Evolutionary conservation across 2,113 vertebrate genomes (phyloP).

Genomic region (Actinemys pallida): DNA sequence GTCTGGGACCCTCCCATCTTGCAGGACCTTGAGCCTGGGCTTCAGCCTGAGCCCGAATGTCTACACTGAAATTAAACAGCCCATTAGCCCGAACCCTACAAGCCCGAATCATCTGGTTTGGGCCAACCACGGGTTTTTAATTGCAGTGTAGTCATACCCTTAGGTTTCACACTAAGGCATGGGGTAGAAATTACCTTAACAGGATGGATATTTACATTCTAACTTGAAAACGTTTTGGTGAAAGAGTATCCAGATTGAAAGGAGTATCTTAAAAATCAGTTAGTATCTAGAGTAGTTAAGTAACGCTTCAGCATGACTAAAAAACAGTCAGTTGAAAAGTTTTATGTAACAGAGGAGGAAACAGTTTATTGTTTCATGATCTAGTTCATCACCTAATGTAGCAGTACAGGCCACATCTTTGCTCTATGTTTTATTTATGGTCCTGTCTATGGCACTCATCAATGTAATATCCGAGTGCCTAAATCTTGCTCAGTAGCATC

Average conservation of each 20-base stretch:
- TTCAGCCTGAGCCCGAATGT: neutral
- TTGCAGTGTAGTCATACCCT: neutral
- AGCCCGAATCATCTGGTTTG: neutral
- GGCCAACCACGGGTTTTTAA: neutral
- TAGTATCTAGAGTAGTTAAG: conserved; percentile 6
- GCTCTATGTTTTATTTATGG: neutral
- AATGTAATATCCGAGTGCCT: rapidly evolving
- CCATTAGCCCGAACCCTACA: neutral
- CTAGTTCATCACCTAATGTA: neutral
- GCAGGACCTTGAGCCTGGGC: neutral
- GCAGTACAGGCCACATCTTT: neutral
- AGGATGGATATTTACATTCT: conserved; percentile 2
- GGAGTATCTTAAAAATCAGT: neutral
- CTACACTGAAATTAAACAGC: neutral
- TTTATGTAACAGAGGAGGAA: neutral
- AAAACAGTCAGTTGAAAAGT: conserved; percentile 41
- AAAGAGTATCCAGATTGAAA: conserved; percentile 28
- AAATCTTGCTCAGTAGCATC: neutral
- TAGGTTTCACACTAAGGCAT: conserved; percentile 61
- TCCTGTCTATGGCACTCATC: neutral
- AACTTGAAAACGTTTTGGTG: conserved; percentile 30
- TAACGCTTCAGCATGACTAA: neutral
- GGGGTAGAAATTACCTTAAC: conserved; percentile 63
- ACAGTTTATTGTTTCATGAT: neutral
- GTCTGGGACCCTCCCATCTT: neutral